Base-by-base conservation (phyloP, 2,888 invertebrate genomes). In the Molanna angustata region DNA sequence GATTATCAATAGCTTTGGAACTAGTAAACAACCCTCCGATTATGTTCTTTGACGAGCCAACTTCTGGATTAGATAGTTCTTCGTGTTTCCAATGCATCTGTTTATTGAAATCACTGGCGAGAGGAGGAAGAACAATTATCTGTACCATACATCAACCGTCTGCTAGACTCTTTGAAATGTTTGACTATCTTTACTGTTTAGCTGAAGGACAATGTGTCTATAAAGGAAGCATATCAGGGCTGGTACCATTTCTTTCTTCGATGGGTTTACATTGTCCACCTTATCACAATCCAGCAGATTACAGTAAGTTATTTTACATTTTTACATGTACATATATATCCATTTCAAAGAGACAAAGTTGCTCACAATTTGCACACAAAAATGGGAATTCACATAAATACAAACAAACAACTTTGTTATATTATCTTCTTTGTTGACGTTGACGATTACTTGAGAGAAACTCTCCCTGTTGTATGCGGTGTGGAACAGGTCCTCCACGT, bases 141-240 rank as follows among this genome's bases (percentile, higher is more conserved):
- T 96, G 95, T 68, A 95, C 95, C 33, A 96, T 96, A 63, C 96
- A 96, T 73, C 96, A 97, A 70, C 96, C 96, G 9, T 94, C 94
- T 61, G 95, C 96, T 27, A 84, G 95, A 63, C 77, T 96, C 41
- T 96, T 96, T 67, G 95, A 96, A 74, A 94, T 93, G 84, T 96
- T 97, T 67, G 95, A 96, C 70, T 84, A 91, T 75, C 74, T 97
- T 58, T 95, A 94, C 70, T 86, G 94, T 67, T 69, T 97, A 64
- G 89, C 94, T 7, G 93, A 93, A 63, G 96, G 96, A 7, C 92
- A 93, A 70, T 94, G 94, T 70, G 88, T 96, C 65, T 97, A 95
- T 68, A 86, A 90, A 66, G 96, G 96, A 3, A 82, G 84, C 37
- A 89, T 93, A 0, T 78, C 77, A 48, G 88, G 87, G 2, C 74